These are phyloP conservation scores for Candidula unifasciata DNA, from an alignment of 2,888 invertebrate genomes.

Conservation along the genomic window DNA sequence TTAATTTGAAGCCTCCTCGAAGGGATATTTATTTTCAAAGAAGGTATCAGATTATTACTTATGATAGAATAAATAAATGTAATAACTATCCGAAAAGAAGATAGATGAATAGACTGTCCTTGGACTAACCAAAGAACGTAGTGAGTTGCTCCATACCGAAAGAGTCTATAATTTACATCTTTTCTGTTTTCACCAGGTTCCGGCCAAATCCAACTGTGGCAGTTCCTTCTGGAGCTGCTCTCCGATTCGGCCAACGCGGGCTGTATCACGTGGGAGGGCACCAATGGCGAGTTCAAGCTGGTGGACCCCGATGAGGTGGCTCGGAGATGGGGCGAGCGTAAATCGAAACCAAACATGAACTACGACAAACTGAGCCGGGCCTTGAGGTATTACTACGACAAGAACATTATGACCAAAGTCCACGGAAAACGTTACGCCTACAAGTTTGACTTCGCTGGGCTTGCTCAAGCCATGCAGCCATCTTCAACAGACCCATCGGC, in stretches of 20 bases:
- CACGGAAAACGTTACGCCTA: slow-evolving; percentile 97
- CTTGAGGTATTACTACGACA: slow-evolving; percentile 96
- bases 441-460: slow-evolving; percentile 90
- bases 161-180: too few relatives aligned
- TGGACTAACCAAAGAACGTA: too few relatives aligned
- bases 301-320: slow-evolving; percentile 97
- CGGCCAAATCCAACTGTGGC: slow-evolving; percentile 99
- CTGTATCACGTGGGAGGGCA: slow-evolving; percentile 97
- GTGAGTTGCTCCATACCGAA: too few relatives aligned
- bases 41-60: too few relatives aligned
- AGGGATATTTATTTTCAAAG: too few relatives aligned
- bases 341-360: slow-evolving; percentile 98
- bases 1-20: too few relatives aligned
- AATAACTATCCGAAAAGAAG: too few relatives aligned
- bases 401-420: slow-evolving; percentile 98
- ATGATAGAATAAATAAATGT: too few relatives aligned
- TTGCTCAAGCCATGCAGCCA: slow-evolving; percentile 83
- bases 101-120: too few relatives aligned
- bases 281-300: slow-evolving; percentile 96
- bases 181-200: slow-evolving; percentile 67
- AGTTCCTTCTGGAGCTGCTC: slow-evolving; percentile 96
- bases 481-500: slow-evolving; percentile 80
- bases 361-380: slow-evolving; percentile 97
- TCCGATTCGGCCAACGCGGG: slow-evolving; percentile 91
- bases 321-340: slow-evolving; percentile 94